Conservation (phyloP, 2,888 invertebrate species). For the Ichneumoninae sp. region DNA sequence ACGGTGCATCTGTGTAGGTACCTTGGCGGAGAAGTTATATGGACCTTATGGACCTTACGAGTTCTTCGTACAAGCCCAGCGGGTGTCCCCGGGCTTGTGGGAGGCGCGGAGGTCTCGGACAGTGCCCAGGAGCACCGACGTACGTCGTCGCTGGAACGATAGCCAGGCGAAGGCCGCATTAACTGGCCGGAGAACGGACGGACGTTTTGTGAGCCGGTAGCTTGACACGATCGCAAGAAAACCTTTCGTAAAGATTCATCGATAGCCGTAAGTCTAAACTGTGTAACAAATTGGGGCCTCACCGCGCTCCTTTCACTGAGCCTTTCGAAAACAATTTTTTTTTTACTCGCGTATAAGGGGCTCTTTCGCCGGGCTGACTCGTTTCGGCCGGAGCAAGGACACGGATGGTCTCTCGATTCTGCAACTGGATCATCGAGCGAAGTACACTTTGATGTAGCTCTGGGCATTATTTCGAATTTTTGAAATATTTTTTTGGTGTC, state of each 20-base stretch:
- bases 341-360: background rate
- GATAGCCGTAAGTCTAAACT: slow-evolving; percentile 7
- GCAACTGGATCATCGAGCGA: background rate
- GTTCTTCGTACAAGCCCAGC: slow-evolving; percentile 35
- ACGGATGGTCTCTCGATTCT: background rate
- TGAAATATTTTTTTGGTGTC: background rate
- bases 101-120: slow-evolving; percentile 13
- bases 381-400: background rate
- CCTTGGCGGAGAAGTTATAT: background rate
- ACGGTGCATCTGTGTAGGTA: background rate
- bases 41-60: slow-evolving; percentile 23
- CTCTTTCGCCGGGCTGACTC: background rate
- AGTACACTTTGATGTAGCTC: background rate
- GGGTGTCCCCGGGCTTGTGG: slow-evolving; percentile 26
- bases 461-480: background rate
- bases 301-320: slow-evolving; percentile 11
- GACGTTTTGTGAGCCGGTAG: slow-evolving; percentile 20
- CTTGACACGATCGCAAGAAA: slow-evolving; percentile 12
- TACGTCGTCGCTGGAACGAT: slow-evolving; percentile 32
- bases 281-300: slow-evolving; percentile 1
- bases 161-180: background rate
- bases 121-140: slow-evolving; percentile 29
- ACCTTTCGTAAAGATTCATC: slow-evolving; percentile 22
- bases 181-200: slow-evolving; percentile 11
- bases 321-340: slow-evolving; percentile 21